phyloP scores from a whole-genome alignment of 37 sponge, comb jelly and placozoan species.

The Corticium candelabrum region DNA sequence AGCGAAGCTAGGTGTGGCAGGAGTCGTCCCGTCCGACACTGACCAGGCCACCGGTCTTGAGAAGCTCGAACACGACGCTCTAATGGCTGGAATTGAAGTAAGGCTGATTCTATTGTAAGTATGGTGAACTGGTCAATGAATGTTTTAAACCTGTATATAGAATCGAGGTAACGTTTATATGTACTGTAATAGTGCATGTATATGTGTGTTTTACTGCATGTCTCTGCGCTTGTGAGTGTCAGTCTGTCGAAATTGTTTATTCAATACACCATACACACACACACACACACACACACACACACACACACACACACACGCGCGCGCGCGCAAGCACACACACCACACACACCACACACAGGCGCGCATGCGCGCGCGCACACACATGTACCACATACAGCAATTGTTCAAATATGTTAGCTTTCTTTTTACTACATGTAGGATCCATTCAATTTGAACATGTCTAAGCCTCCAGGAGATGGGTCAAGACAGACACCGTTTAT shows the following conservation, averaged over 20 bases:
- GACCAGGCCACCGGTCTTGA: slow-evolving; percentile 91
- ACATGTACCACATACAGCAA: no score
- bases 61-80: slow-evolving; percentile 73
- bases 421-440: slow-evolving; percentile 36
- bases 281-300: no score
- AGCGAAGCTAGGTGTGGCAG: slow-evolving; percentile 1
- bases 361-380: no score
- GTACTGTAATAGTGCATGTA: no score
- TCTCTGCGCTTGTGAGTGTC: no score
- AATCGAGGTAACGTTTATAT: no score
- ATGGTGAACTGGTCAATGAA: not conserved
- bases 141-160: no score
- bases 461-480: not conserved
- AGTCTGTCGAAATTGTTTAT: no score
- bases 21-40: slow-evolving; percentile 7
- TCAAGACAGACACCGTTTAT: not conserved
- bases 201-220: no score
- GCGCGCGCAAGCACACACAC: no score
- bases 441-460: slow-evolving; percentile 79
- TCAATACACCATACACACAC: no score
- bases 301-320: no score
- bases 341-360: not conserved
- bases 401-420: not conserved
- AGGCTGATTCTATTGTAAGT: slow-evolving; percentile 6
- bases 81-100: slow-evolving; percentile 64